Evolutionary conservation across 1,140 invertebrate species (phyloP).

Genomic region (Bombus pascuorum): DNA sequence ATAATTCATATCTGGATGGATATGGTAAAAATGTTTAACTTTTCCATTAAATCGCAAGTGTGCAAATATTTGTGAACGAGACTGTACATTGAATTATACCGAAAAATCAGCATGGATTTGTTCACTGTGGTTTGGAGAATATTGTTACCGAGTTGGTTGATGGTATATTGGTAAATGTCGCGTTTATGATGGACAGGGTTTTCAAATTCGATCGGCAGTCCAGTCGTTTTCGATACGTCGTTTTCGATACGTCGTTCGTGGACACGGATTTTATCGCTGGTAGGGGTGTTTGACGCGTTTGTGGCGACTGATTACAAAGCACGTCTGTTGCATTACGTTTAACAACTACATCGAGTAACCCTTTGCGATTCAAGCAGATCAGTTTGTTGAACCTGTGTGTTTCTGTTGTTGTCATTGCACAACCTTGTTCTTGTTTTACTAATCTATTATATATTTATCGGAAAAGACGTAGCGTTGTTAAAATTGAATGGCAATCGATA

Average conservation of each 20-base stretch:
- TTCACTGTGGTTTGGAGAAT: not conserved
- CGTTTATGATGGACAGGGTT: not conserved
- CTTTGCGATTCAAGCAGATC: not conserved
- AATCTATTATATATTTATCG: no score
- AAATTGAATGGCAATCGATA: no score
- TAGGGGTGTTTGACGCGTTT: not conserved
- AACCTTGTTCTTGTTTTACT: no score
- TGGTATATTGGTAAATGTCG: not conserved
- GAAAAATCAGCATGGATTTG: conserved; percentile 19
- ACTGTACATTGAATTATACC: conserved; percentile 21
- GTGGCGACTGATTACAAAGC: not conserved
- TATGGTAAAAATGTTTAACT: no score
- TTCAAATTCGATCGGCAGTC: not conserved
- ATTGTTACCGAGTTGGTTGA: not conserved
- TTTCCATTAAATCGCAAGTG: not conserved
- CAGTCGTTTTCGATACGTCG: not conserved
- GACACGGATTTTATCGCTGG: not conserved
- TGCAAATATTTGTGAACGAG: not conserved
- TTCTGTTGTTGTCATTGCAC: no score
- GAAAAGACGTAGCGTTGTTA: no score
- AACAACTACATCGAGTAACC: not conserved
- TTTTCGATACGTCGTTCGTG: not conserved
- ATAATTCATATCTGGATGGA: no score
- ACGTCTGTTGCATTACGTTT: not conserved
- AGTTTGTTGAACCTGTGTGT: not conserved